Evolutionary conservation across 2,797 vertebrate genomes (phyloP).

Genomic region (Alauda arvensis): DNA sequence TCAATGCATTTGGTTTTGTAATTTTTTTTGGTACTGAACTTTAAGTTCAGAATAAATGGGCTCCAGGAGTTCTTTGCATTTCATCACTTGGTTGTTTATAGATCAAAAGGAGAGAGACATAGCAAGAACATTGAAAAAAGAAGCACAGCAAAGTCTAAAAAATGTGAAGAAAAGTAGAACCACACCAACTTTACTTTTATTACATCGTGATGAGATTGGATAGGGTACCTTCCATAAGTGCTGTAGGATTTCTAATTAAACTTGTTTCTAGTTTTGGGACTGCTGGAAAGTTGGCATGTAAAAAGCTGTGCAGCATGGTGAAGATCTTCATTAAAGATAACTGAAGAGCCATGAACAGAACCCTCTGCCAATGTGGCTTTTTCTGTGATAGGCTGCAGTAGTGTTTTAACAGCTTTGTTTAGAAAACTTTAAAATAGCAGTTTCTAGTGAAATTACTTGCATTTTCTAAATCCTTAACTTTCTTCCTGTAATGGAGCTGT

Average conservation of each 20-base stretch:
- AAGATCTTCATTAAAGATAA: not conserved
- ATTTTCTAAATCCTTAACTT: not conserved
- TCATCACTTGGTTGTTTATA: not conserved
- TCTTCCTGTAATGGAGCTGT: not conserved
- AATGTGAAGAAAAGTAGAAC: not conserved
- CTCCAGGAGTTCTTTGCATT: not conserved
- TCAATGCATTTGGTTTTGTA: not conserved
- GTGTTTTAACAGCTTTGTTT: not conserved
- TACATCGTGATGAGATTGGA: not conserved
- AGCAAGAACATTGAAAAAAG: not conserved
- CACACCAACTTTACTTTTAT: not conserved
- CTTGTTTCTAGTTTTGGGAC: not conserved
- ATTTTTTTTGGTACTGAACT: not conserved
- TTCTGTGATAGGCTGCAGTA: not conserved
- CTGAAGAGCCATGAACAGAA: not conserved
- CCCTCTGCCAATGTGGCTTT: not conserved
- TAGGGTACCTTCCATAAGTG: not conserved
- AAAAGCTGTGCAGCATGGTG: not conserved
- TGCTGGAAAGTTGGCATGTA: not conserved
- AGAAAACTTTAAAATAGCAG: not conserved
- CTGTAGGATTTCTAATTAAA: not conserved
- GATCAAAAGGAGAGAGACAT: not conserved
- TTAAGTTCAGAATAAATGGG: not conserved
- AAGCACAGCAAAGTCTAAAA: not conserved
- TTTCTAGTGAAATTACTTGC: not conserved